Conservation (phyloP, 1,140 invertebrate species). For the Galendromus occidentalis region DNA sequence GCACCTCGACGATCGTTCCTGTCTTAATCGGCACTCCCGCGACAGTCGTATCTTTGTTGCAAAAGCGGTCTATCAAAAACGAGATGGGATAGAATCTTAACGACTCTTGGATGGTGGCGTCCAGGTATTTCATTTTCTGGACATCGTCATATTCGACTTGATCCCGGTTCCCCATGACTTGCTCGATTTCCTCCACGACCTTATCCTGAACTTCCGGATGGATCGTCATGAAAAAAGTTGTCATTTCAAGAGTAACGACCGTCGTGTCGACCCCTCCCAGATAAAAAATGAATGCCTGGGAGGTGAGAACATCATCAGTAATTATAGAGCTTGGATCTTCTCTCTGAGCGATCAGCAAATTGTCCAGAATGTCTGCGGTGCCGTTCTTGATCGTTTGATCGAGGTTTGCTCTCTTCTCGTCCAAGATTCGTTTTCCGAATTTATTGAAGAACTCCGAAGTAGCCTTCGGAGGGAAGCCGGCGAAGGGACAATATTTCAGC, state of each 20-base stretch:
- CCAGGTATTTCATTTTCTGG: background rate
- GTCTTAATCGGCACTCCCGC: background rate
- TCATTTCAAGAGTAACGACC: background rate
- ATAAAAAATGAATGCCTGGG: background rate
- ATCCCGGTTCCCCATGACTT: background rate
- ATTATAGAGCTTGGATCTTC: slow-evolving; percentile 19
- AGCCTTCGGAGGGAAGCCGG: background rate
- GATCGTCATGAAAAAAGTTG: background rate
- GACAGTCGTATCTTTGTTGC: background rate
- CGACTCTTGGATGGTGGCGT: background rate
- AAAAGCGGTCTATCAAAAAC: background rate
- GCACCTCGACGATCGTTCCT: slow-evolving; percentile 33
- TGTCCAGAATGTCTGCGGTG: background rate
- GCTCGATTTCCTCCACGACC: background rate
- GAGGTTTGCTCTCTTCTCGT: background rate
- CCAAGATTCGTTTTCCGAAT: background rate
- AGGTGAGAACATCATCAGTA: background rate
- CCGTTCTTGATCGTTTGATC: background rate
- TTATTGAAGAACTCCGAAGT: background rate
- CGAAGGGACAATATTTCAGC: background rate
- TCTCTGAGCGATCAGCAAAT: background rate
- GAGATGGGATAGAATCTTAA: background rate
- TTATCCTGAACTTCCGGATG: background rate
- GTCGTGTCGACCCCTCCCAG: background rate
- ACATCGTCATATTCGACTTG: background rate